These are phyloP conservation scores for Cerceris rybyensis DNA, from an alignment of 2,888 invertebrate genomes.

Conservation along the genomic window DNA sequence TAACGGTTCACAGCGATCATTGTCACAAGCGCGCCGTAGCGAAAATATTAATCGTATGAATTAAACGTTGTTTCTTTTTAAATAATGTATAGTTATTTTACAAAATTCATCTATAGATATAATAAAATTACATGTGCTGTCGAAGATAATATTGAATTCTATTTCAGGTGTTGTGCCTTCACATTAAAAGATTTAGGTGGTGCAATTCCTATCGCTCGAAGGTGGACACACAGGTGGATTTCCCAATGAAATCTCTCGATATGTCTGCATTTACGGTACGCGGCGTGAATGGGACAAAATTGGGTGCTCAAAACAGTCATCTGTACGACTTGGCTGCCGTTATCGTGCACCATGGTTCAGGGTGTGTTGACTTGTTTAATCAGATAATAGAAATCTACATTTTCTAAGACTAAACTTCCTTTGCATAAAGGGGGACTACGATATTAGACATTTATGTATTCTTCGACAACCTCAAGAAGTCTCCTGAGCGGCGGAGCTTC, in stretches of 20 bases:
- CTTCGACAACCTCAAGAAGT: no score
- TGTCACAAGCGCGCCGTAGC: no score
- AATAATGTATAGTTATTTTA: no score
- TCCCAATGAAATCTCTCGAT: constrained; percentile 89
- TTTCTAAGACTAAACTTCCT: not conserved
- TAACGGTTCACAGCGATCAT: no score
- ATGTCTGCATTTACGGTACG: constrained; percentile 90
- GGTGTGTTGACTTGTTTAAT: constrained; percentile 82
- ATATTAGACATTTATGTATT: no score
- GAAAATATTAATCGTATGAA: not conserved
- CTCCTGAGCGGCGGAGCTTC: no score
- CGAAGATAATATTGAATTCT: not conserved
- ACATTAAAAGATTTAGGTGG: constrained; percentile 93
- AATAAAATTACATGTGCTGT: not conserved
- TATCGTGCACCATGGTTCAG: constrained; percentile 91
- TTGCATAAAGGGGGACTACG: not conserved
- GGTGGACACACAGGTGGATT: constrained; percentile 90
- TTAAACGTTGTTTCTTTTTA: no score
- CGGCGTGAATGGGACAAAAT: constrained; percentile 86
- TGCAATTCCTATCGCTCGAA: constrained; percentile 91
- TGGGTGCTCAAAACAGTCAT: constrained; percentile 85
- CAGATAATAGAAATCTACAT: not conserved
- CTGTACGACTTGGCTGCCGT: constrained; percentile 91
- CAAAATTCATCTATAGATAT: no score
- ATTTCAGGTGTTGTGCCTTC: constrained; percentile 88